Evolutionary conservation across 2,113 vertebrate species (phyloP), one percentile per base, ranked within the genome.

Genomic region (Circaetus cinerascens): DNA sequence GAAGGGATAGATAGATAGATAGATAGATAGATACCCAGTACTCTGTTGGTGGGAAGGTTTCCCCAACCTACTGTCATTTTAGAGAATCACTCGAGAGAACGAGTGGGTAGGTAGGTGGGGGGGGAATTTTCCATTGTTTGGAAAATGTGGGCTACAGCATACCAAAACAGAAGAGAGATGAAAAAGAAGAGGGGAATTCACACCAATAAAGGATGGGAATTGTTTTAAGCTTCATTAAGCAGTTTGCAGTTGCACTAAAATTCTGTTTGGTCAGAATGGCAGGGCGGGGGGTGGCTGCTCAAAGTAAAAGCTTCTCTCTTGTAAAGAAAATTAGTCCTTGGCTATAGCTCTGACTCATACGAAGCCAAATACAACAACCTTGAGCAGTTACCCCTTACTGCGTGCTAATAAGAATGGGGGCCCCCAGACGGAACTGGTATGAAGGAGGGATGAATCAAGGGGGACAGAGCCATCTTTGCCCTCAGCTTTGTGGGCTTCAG

Each of bases 161-260:
- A 30, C 25, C 55, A 40, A 86, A 83, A 4, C 41, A 84, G 41
- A 62, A 41, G 38, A 57, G 41, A 95, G 86, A 88, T 95, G 29
- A 86, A 93, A 95, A 94, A 43, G 36, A 76, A 64, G 36, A 88
- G 84, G 81, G 62, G 78, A 96, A 86, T 94, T 95, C 92, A 75
- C 86, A 71, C 56, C 68, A 85, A 12, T 5, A 56, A 86, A 82
- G 60, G 30, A 82, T 3, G 16, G 30, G 50, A 85, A 77, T 60
- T 51, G 7, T 86, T 97, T 95, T 51, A 46, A 46, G 59, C 55
- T 81, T 84, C 77, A 76, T 90, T 84, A 90, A 67, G 25, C 23
- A 2, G 4, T 57, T 82, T 88, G 59, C 71, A 93, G 86, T 53
- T 53, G 27, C 93, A 81, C 36, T 77, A 59, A 80, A 76, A 23